Evolutionary conservation across 2,888 invertebrate genomes (phyloP), one percentile per base, ranked within the genome.

Genomic region (Plagiodera versicolora): DNA sequence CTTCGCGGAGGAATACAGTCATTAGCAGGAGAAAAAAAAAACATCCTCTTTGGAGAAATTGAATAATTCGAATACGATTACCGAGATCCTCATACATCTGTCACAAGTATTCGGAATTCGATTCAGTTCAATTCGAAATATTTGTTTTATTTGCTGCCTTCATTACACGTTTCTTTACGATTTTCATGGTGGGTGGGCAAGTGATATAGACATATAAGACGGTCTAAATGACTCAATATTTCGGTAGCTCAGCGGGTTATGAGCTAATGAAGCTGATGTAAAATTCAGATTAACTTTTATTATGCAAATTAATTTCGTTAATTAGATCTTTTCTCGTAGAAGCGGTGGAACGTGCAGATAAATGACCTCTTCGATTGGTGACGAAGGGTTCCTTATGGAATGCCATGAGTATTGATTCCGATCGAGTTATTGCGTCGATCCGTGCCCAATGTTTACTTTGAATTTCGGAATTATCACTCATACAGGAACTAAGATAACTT

Each of bases 171-270:
- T 51, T 50, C 51, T 53, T 53, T 53, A 20, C 20, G 53, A 35
- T 19, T 39, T 56, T 58, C 62, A 56, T 56, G 69, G 72, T 72
- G 72, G 73, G 73, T 72, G 72, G 73, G 67, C 63, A 52, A 64
- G 61, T 72, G 72, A 73, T 75, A 74, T 74, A 75, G 73, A 74
- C 73, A 70, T 75, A 70, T 69, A 73, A 70, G 72, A 72, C 72
- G 68, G 66, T 58, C 63, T 67, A 69, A 71, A 70, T 70, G 72
- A 73, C 70, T 71, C 69, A 70, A 72, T 72, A 70, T 70, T 71
- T 71, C 70, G 71, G 72, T 70, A 72, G 70, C 72, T 47, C 70
- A 69, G 71, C 72, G 61, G 71, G 70, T 60, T 61, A 58, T 57
- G 56, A 58, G 60, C 60, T 65, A 65, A 65, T 63, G 61, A 65